Evolutionary conservation across 2,797 vertebrate genomes (phyloP).

Genomic region (Sebastes jordani): DNA sequence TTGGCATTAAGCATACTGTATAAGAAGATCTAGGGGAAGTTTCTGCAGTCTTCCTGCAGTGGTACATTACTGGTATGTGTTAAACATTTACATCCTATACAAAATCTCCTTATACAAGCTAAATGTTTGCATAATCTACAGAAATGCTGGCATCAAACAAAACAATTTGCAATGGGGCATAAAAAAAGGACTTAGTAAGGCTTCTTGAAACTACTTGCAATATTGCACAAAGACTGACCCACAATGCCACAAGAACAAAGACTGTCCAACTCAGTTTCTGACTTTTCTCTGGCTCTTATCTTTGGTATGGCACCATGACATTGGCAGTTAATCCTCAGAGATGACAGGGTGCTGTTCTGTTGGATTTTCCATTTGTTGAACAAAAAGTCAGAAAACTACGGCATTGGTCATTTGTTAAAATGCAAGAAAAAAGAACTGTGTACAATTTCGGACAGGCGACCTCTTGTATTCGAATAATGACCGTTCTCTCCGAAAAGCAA

Average conservation of each 20-base stretch:
- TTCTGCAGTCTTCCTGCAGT: conserved; percentile 39
- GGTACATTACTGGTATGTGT: conserved; percentile 12
- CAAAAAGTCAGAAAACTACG: background rate
- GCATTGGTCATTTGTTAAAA: background rate
- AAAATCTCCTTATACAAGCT: background rate
- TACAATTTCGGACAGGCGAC: background rate
- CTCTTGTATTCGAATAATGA: background rate
- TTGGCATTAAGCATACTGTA: conserved; percentile 39
- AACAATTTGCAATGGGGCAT: background rate
- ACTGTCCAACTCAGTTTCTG: background rate
- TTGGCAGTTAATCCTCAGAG: background rate
- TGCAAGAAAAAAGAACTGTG: background rate
- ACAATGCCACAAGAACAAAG: background rate
- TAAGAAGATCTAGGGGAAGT: conserved; percentile 25
- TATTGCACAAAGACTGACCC: background rate
- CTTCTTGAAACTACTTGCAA: conserved; percentile 5
- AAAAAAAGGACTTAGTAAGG: background rate
- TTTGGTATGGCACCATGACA: background rate
- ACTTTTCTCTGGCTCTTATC: background rate
- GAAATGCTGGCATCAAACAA: conserved; percentile 1
- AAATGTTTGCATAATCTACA: background rate
- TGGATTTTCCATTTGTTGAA: conserved; percentile 1
- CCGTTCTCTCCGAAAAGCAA: background rate
- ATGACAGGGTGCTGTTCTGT: background rate
- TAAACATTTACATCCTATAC: conserved; percentile 33